Conservation (phyloP, 2,113 vertebrate species). For the Eupsittula cactorum region DNA sequence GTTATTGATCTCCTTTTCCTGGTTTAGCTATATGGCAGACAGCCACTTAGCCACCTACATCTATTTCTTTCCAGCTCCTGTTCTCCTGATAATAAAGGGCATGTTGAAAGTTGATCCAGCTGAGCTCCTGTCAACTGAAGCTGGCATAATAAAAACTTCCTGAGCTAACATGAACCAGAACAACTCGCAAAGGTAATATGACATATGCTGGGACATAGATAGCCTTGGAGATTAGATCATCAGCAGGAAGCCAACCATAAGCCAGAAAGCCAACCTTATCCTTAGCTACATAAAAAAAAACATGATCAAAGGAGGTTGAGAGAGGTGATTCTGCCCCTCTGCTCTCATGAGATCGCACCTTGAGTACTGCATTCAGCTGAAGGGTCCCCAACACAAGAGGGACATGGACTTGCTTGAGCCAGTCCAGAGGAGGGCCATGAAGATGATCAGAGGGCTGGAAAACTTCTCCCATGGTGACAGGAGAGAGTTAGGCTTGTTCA, state of each 20-base stretch:
- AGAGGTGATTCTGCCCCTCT: neutral
- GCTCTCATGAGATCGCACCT: neutral
- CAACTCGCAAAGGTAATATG: neutral
- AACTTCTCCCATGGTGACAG: neutral
- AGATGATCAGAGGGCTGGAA: neutral
- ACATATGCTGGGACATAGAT: neutral
- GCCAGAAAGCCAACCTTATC: neutral
- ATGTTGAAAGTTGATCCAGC: neutral
- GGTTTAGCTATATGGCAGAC: neutral
- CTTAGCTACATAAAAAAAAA: neutral
- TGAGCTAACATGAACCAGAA: neutral
- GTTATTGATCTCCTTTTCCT: neutral
- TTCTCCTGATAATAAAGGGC: neutral
- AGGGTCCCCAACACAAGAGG: neutral
- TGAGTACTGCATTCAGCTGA: neutral
- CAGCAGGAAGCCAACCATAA: neutral
- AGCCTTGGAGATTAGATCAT: neutral
- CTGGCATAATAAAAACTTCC: neutral
- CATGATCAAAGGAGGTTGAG: neutral
- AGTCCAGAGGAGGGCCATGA: neutral
- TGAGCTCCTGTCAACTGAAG: neutral
- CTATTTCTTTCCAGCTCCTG: neutral
- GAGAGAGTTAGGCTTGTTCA: neutral
- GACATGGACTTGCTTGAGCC: neutral
- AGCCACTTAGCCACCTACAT: neutral